Evolutionary conservation across 1,140 invertebrate species (phyloP).

Genomic region (Panagrolaimus sp.): DNA sequence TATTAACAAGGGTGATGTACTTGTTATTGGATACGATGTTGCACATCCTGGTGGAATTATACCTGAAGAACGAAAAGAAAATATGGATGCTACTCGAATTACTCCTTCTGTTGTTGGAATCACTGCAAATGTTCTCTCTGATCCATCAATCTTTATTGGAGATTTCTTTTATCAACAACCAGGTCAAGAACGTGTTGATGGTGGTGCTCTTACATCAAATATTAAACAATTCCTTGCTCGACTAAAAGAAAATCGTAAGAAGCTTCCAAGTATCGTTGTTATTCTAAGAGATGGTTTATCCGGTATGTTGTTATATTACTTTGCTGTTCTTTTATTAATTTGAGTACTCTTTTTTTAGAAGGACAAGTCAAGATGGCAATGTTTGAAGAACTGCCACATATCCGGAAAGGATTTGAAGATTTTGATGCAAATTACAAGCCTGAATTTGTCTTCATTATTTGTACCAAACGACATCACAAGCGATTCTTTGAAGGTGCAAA

Average conservation of each 20-base stretch:
- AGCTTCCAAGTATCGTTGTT: slow-evolving; percentile 29
- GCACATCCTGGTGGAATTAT: not conserved
- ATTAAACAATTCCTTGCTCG: slow-evolving; percentile 19
- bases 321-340: too few species aligned
- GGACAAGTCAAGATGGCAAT: slow-evolving; percentile 37
- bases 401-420: slow-evolving; percentile 25
- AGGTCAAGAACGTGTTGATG: slow-evolving; percentile 35
- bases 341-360: too few species aligned
- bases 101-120: slow-evolving; percentile 20
- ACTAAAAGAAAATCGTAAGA: slow-evolving; percentile 26
- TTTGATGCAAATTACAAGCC: slow-evolving; percentile 31
- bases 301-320: too few species aligned
- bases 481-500: slow-evolving; percentile 38
- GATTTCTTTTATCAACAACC: slow-evolving; percentile 38
- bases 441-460: slow-evolving; percentile 37
- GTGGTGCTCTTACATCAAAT: slow-evolving; percentile 14
- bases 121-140: slow-evolving; percentile 27
- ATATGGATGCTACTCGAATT: not conserved
- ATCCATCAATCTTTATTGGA: slow-evolving; percentile 36
- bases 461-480: slow-evolving; percentile 43
- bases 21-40: slow-evolving; percentile 19
- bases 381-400: slow-evolving; percentile 30
- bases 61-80: not conserved
- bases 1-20: not conserved
- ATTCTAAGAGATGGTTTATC: slow-evolving; percentile 38